phyloP scores from a whole-genome alignment of 2,797 vertebrate species.

The Delichon dasypus region DNA sequence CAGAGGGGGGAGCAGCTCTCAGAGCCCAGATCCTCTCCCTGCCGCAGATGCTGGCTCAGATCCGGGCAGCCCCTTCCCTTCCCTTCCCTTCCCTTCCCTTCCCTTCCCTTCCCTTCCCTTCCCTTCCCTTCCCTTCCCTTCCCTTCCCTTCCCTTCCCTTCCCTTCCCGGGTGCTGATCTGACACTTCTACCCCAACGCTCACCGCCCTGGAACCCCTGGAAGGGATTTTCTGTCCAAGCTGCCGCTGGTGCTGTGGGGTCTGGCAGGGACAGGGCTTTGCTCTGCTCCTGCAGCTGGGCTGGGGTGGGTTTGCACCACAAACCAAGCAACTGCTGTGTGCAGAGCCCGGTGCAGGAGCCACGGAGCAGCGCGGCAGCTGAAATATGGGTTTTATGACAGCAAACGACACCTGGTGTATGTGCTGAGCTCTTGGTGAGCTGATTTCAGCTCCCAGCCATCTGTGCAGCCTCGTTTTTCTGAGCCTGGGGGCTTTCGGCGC shows the following conservation, averaged over 20 bases:
- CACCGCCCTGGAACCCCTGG: not conserved
- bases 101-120: no score
- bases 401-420: not conserved
- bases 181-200: not conserved
- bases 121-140: no score
- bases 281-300: not conserved
- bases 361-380: rapidly evolving
- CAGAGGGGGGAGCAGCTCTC: not conserved
- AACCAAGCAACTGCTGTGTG: rapidly evolving
- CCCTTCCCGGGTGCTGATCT: not conserved
- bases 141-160: no score
- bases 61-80: not conserved
- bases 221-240: not conserved
- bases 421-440: not conserved
- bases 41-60: not conserved
- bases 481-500: not conserved
- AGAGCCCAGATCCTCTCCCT: not conserved
- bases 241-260: rapidly evolving
- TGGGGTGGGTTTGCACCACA: not conserved
- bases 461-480: not conserved
- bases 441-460: not conserved
- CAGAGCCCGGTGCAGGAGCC: not conserved
- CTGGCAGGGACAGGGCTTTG: not conserved
- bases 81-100: no score
- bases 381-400: not conserved